Evolutionary conservation across 1,140 invertebrate genomes (phyloP).

Genomic region (Metaphire vulgaris): DNA sequence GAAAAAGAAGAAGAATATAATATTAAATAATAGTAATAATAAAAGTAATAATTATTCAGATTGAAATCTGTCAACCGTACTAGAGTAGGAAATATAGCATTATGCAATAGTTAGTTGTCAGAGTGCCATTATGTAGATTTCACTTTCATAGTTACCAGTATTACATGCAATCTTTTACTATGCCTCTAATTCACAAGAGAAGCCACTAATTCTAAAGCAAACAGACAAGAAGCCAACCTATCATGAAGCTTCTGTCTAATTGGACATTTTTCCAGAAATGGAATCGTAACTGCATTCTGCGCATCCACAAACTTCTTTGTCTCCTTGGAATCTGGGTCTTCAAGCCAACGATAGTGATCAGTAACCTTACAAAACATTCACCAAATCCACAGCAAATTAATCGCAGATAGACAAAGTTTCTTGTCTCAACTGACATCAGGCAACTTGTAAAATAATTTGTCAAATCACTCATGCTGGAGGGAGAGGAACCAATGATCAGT

Average conservation of each 20-base stretch:
- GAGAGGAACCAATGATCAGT: not conserved
- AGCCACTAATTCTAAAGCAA: too few species aligned
- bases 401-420: not conserved
- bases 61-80: too few species aligned
- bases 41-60: too few species aligned
- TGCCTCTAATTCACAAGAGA: too few species aligned
- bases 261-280: constrained; percentile 73
- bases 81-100: too few species aligned
- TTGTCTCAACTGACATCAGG: not conserved
- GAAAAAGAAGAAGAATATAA: not conserved
- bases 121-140: too few species aligned
- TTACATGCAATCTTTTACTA: too few species aligned
- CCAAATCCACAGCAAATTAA: not conserved
- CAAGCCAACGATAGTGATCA: constrained; percentile 94
- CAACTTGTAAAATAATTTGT: constrained; percentile 5
- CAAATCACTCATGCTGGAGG: not conserved
- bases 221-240: constrained; percentile 45
- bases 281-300: constrained; percentile 80
- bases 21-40: too few species aligned
- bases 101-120: too few species aligned
- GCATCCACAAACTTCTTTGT: constrained; percentile 84
- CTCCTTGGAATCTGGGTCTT: constrained; percentile 86
- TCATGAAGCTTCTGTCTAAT: constrained; percentile 66
- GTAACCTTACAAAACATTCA: constrained; percentile 59
- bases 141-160: too few species aligned